Evolutionary conservation across 2,113 vertebrate species (phyloP), one percentile per base, ranked within the genome.

Genomic region (Micronisus gabar): DNA sequence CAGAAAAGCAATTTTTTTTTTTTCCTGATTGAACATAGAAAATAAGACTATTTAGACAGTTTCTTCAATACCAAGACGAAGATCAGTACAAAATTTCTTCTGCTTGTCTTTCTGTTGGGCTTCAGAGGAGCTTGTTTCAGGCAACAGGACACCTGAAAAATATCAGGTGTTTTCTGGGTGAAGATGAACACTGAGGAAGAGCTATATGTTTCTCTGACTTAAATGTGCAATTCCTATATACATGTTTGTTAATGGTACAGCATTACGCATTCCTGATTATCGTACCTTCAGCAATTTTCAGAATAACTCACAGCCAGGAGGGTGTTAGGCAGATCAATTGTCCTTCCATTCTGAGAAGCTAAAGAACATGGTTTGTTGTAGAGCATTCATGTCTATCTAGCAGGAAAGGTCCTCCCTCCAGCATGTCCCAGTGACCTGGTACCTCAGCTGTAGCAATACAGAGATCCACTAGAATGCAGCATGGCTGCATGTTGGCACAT

Each of bases 241-340:
- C 11, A 13, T 83, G 9, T 62, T 70, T 81, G 11, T 47, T 72
- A 59, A n/a, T 10, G 15, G 11, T 47, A 65, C 9, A 40, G 7
- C 17, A 41, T 32, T 53, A 15, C 7, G 5, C 20, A 52, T 30
- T 66, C 61, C 36, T 72, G 36, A 23, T 50, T 75, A 55, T 53
- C 38, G 21, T 9, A 25, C 11, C 13, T 55, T 58, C 25, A 45
- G 9, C 38, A 68, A 62, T 38, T 56, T 88, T 41, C 36, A 82
- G 43, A 90, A 68, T 26, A 87, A 52, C 18, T 68, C 58, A 15
- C 32, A 72, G 30, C 10, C 41, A 59, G 21, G 26, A 66, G 7
- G 7, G 2, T 4, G 1, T 70, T 29, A 34, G 16, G 30, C 29
- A 81, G 6, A 34, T n/a, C 0, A 1, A 15, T 7, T 2, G 4